Evolutionary conservation across 2,113 vertebrate genomes (phyloP), one percentile per base, ranked within the genome.

Genomic region (Phainopepla nitens): DNA sequence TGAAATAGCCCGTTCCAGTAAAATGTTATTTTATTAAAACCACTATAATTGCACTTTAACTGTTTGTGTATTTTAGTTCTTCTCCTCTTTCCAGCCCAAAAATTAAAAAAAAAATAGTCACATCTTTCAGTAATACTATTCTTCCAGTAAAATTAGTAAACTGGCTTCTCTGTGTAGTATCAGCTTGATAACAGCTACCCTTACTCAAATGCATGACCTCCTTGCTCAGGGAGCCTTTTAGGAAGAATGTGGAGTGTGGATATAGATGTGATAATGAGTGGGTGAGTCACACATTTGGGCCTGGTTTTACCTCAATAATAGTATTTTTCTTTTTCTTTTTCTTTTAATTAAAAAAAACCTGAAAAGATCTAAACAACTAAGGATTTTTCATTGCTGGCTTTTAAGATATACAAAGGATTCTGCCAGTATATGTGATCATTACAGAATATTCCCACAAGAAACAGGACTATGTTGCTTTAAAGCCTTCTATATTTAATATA

Each of bases 401-500:
- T 84, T 88, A 79, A 87, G 58, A 29, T 31, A 39, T 28, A 71
- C 33, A 86, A 79, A 90, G n/a, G 51, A 64, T 88, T 94, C 86
- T 95, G 58, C 27, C 65, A 36, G 7, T 69, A 23, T 68, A 27
- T 47, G 3, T 68, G 66, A 62, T 44, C 78, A 73, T 36, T 75
- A 44, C 35, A 89, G 82, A 91, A 90, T 82, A 84, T 83, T 96
- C 94, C 91, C 86, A 85, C n/a, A 78, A 86, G 76, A 72, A 94
- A 66, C 25, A 42, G 23, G 61, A 51, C 50, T 54, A 51, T 5
- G 28, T 49, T 75, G 47, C 87, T 91, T 57, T 57, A 39, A 94
- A 87, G 41, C 44, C 68, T 72, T 90, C 77, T 73, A 7, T 68
- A 62, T 90, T 66, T 90, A 91, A 79, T 33, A 33, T 76, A 77